Base-by-base conservation (phyloP, 2,113 vertebrate genomes). In the Piaya cayana region DNA sequence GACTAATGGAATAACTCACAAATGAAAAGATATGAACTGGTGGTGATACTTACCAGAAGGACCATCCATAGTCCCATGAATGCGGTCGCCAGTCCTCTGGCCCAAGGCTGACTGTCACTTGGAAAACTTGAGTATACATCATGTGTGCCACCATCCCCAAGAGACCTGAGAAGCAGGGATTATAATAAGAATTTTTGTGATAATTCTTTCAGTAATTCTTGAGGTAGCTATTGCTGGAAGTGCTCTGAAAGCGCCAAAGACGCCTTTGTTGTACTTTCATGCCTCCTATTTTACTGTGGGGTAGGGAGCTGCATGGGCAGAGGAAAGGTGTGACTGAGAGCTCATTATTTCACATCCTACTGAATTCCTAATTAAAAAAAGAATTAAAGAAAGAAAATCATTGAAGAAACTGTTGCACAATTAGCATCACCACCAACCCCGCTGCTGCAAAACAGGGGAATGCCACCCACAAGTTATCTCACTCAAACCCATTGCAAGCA, bases 1-100 rank as follows among this genome's bases (percentile, higher is more conserved):
- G 82, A 53, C 17, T 18, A 34, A 15, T 15, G 37, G 52, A 68
- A 67, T 34, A 71, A 45, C 36, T 59, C 23, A 5, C 5, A 47
- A 39, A 59, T 8, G 65, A 55, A 59, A 53, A 69, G 52, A 10
- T 30, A 49, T 3, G 13, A 72, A 62, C 12, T 17, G 26, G 22
- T 47, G 53, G 25, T 71, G 72, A 34, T 62, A 97, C 98, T 98
- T 97, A 99, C 99, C 99, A 99, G 98, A 99, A 99, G 81, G 99
- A 99, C 99, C 99, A 99, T 76, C 99, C 99, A 3, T 99, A 99
- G 96, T 99, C 99, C 99, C 99, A 99, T 52, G 98, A 97, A 88
- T 99, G 99, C 8, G 99, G 99, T 91, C 99, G 98, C 99, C 99
- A 99, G 97, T 99, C 99, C 88, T 99, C 99, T 30, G 99, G 99